Conservation (phyloP, 2,888 invertebrate genomes). For the Phragmatobia fuliginosa region DNA sequence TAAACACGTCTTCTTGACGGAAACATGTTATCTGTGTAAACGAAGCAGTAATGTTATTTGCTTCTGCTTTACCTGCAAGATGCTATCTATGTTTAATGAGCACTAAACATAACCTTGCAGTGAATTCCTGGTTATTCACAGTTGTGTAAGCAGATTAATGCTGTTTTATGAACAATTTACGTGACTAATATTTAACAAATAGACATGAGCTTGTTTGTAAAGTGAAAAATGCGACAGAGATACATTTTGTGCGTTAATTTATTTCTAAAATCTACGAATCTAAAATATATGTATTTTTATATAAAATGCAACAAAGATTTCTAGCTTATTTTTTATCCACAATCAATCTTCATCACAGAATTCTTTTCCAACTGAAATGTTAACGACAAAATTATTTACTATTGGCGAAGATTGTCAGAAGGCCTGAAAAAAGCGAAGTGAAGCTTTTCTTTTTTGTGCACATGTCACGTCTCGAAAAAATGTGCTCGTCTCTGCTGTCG, state of each 20-base stretch:
- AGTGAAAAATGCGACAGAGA: not conserved
- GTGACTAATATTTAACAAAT: constrained; percentile 1
- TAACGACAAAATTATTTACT: no score
- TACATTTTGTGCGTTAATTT: not conserved
- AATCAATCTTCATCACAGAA: no score
- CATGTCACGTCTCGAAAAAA: no score
- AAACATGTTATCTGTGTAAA: constrained; percentile 43
- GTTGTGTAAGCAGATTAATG: constrained; percentile 10
- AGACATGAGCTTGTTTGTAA: not conserved
- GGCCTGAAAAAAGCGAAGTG: no score
- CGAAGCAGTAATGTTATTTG: constrained; percentile 40
- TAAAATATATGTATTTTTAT: no score
- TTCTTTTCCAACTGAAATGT: no score
- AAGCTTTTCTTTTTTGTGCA: no score
- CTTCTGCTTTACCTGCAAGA: constrained; percentile 15
- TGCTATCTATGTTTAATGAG: constrained; percentile 22
- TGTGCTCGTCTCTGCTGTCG: no score
- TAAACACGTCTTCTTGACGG: constrained; percentile 44
- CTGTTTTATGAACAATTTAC: not conserved
- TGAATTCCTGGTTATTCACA: constrained; percentile 13
- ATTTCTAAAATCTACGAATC: not conserved
- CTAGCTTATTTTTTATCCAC: no score
- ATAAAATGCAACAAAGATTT: no score
- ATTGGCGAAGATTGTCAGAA: no score
- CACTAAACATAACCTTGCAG: constrained; percentile 16